Conservation (phyloP, 2,797 vertebrate genomes). For the Microcaecilia unicolor region DNA sequence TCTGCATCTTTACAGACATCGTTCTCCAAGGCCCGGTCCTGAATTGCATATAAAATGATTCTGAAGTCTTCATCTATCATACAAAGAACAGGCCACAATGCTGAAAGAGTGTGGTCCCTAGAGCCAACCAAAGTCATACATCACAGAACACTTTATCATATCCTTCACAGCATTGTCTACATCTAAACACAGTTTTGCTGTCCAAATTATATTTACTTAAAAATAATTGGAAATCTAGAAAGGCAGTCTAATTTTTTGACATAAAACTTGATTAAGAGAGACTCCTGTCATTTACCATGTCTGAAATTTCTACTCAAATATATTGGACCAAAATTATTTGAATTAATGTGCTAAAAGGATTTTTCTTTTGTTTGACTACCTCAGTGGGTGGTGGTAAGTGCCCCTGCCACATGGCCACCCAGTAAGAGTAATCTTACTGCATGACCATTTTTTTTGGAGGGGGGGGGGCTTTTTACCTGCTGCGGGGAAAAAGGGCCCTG, state of each 20-base stretch:
- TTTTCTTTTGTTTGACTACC: no score
- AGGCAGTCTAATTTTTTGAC: constrained; percentile 50
- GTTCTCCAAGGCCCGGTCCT: constrained; percentile 44
- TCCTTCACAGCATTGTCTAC: constrained; percentile 26
- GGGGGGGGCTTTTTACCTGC: no score
- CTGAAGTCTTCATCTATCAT: constrained; percentile 36
- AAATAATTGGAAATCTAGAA: constrained; percentile 51
- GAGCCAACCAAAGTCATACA: constrained; percentile 43
- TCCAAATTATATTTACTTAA: constrained; percentile 47
- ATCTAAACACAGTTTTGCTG: constrained; percentile 42
- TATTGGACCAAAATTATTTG: no score
- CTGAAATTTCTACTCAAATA: constrained; percentile 58
- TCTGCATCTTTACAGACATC: constrained; percentile 33
- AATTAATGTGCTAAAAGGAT: no score
- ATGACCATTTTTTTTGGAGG: no score
- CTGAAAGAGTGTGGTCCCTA: constrained; percentile 36
- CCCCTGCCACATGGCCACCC: no score
- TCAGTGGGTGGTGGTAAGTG: no score
- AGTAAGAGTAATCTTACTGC: no score
- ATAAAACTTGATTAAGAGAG: constrained; percentile 39
- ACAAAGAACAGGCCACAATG: constrained; percentile 44
- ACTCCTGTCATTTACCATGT: constrained; percentile 47
- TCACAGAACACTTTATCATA: constrained; percentile 46
- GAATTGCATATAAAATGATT: constrained; percentile 34
- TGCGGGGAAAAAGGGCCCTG: no score